A percentile compares a stretch with the other conserved stretches of the same genome.
These are phyloP conservation scores for Psophia crepitans DNA, from an alignment of 2,113 vertebrate genomes.

Conservation along the genomic window DNA sequence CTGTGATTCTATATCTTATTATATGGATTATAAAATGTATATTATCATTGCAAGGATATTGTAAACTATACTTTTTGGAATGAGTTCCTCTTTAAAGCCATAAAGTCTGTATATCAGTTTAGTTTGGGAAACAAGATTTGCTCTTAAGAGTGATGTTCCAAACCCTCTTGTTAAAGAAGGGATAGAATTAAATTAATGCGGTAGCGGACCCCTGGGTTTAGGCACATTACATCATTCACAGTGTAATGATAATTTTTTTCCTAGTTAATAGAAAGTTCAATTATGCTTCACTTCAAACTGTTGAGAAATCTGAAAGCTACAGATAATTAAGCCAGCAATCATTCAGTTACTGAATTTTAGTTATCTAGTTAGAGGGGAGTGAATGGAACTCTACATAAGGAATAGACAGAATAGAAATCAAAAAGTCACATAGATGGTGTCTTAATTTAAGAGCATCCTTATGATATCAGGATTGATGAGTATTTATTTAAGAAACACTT, in stretches of 20 bases:
- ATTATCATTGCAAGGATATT: neutral
- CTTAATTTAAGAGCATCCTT: neutral
- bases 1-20: too few relatives aligned
- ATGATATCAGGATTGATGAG: neutral
- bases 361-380: neutral
- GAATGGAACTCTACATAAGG: neutral
- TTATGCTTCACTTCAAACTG: neutral
- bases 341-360: neutral
- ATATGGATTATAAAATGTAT: neutral
- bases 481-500: neutral
- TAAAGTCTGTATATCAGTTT: neutral
- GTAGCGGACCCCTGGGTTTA: neutral
- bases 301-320: neutral
- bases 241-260: neutral
- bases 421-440: neutral
- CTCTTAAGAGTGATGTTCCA: neutral
- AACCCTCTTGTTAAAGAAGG: neutral
- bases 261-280: neutral
- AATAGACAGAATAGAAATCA: neutral
- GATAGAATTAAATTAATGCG: neutral
- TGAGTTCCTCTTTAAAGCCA: neutral
- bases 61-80: neutral
- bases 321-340: neutral
- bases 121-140: neutral
- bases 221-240: neutral